Percentiles rank a stretch among this genome's conserved stretches.
These are phyloP conservation scores for Caerostris extrusa DNA, from an alignment of 1,140 invertebrate species.

Conservation along the genomic window DNA sequence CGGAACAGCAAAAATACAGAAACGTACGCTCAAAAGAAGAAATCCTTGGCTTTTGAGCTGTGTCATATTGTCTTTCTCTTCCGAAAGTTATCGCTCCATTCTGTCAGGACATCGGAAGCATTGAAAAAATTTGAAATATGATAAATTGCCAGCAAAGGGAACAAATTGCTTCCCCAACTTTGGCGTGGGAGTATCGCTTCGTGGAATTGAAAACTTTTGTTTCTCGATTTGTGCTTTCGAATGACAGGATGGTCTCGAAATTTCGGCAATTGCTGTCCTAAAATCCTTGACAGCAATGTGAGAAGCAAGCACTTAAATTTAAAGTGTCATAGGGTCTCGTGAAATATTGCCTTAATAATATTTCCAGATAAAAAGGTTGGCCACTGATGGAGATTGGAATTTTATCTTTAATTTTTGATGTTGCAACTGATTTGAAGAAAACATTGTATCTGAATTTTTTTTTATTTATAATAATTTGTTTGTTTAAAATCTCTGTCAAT, in stretches of 20 bases:
- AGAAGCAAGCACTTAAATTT: background rate
- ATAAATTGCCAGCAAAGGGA: conserved; percentile 26
- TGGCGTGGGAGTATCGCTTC: background rate
- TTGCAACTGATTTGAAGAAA: too few species aligned
- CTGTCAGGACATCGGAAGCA: conserved; percentile 48
- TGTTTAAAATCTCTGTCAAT: too few species aligned
- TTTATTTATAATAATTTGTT: too few species aligned
- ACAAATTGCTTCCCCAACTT: conserved; percentile 22
- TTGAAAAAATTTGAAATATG: conserved; percentile 63
- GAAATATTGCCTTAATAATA: background rate
- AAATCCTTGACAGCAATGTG: background rate
- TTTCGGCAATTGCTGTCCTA: conserved; percentile 1
- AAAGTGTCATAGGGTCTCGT: background rate
- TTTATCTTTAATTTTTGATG: too few species aligned
- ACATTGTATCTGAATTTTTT: too few species aligned
- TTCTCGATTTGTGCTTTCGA: background rate
- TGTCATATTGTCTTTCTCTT: conserved; percentile 23
- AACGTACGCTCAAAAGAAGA: background rate
- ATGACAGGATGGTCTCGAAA: background rate
- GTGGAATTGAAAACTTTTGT: background rate
- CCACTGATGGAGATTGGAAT: background rate
- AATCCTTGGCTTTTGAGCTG: background rate
- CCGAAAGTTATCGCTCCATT: conserved; percentile 27
- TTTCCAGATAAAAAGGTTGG: too few species aligned
- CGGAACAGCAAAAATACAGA: background rate